Evolutionary conservation across 2,888 invertebrate genomes (phyloP), one percentile per base, ranked within the genome.

Genomic region (Himalopsyche kuldschensis): DNA sequence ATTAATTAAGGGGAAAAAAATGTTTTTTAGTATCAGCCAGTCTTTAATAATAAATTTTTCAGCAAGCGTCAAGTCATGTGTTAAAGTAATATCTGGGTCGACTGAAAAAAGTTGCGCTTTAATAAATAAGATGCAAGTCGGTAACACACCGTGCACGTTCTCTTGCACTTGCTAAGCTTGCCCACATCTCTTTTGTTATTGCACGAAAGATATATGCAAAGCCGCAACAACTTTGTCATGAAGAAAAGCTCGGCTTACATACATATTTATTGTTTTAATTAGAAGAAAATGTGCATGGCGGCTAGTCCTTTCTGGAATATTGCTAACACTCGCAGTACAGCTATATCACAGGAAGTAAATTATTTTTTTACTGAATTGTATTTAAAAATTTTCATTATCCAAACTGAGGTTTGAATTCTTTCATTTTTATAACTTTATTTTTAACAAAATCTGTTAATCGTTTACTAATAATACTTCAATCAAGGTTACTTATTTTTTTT

Each of bases 191-290:
- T 48, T 48, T 48, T 48, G 48, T 48, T 48, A 48, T 48, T 48
- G 48, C 48, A 48, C 48, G 48, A 48, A 55, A 55, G 55, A 20
- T n/a, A 24, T 55, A 55, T 55, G 41, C 63, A 20, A 10, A 77
- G 35, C 81, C 77, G 32, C 47, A 48, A 77, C 76, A 81, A 77
- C 32, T 81, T 32, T 15, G 17, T 32, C 27, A n/a, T 35, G 30
- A 78, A 63, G 41, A 78, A 78, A 41, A 35, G 47, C 78, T 48
- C 63, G 46, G 35, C 24, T 35, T 55, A 55, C 78, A 27, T 24
- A 32, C 80, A 78, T 83, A 78, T 80, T 80, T 83, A 83, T 83
- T 83, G 80, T 78, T 83, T 83, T 83, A 83, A 83, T 83, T 83
- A 47, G 63, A 83, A 79, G 55, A 63, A 75, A 76, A 76, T 63